Conservation (phyloP, 2,113 vertebrate genomes). For the Pseudois nayaur region DNA sequence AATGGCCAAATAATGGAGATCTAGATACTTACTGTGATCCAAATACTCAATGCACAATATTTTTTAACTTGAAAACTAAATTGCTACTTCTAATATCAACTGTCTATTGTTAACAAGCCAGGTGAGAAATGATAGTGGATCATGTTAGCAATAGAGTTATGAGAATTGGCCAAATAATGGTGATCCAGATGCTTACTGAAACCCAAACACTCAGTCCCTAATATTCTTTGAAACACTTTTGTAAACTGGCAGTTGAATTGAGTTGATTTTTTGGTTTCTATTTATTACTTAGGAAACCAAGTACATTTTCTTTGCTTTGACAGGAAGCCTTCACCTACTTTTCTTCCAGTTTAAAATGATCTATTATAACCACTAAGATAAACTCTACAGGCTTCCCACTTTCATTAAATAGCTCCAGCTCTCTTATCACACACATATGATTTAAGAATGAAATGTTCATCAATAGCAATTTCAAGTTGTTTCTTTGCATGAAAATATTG, state of each 20-base stretch:
- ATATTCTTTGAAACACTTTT: neutral
- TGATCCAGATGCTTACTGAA: neutral
- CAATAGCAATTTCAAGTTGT: neutral
- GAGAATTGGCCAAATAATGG: neutral
- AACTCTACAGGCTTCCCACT: neutral
- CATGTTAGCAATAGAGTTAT: neutral
- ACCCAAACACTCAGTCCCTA: neutral
- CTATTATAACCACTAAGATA: neutral
- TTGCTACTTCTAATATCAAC: neutral
- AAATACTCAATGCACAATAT: neutral
- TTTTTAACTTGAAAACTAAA: neutral
- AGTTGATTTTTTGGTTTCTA: constrained; percentile 14
- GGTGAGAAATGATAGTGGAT: neutral
- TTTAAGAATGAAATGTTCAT: neutral
- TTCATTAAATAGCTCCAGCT: neutral
- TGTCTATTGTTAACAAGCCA: neutral
- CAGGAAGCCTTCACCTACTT: neutral
- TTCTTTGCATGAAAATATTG: neutral
- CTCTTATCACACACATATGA: neutral
- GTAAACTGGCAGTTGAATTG: neutral
- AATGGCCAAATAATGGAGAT: neutral
- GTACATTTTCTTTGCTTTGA: neutral
- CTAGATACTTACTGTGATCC: neutral
- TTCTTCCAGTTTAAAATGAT: constrained; percentile 36
- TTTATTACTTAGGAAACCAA: neutral